A percentile compares a stretch with the other conserved stretches of the same genome.
phyloP scores from a whole-genome alignment of 2,113 vertebrate species.

The Nannospalax galili region DNA sequence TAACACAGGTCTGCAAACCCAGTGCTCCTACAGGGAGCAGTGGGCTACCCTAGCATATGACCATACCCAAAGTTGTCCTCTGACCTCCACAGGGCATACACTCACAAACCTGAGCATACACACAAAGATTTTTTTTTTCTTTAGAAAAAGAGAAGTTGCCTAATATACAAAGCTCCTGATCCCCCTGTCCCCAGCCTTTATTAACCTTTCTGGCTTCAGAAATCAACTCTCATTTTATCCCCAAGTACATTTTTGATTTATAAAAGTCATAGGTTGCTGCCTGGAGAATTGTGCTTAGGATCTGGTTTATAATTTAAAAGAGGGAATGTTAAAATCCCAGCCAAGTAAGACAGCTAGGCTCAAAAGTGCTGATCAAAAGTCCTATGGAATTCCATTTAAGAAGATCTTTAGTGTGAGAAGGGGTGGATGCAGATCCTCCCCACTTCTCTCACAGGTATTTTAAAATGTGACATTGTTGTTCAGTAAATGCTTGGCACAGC shows the following conservation, averaged over 20 bases:
- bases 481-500: background rate
- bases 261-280: slow-evolving; percentile 51
- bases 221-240: slow-evolving; percentile 72
- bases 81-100: background rate
- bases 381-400: slow-evolving; percentile 56
- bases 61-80: background rate
- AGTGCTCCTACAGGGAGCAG: background rate
- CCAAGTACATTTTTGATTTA: slow-evolving; percentile 71
- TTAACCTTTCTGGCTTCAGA: slow-evolving; percentile 64
- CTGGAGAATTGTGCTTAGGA: slow-evolving; percentile 58
- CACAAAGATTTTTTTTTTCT: background rate
- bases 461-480: slow-evolving; percentile 38
- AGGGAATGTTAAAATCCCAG: slow-evolving; percentile 54
- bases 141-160: background rate
- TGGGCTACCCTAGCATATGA: background rate
- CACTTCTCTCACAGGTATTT: slow-evolving; percentile 27
- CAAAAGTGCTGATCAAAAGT: slow-evolving; percentile 14
- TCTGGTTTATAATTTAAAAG: slow-evolving; percentile 63
- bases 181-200: background rate
- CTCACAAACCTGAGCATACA: background rate
- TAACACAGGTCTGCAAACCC: background rate
- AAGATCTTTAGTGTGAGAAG: background rate
- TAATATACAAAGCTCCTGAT: background rate
- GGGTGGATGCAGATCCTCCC: background rate
- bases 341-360: slow-evolving; percentile 57